A percentile compares a stretch with the other conserved stretches of the same genome.
Conservation (phyloP, 2,888 invertebrate species). For the Loripinus fragilis region DNA sequence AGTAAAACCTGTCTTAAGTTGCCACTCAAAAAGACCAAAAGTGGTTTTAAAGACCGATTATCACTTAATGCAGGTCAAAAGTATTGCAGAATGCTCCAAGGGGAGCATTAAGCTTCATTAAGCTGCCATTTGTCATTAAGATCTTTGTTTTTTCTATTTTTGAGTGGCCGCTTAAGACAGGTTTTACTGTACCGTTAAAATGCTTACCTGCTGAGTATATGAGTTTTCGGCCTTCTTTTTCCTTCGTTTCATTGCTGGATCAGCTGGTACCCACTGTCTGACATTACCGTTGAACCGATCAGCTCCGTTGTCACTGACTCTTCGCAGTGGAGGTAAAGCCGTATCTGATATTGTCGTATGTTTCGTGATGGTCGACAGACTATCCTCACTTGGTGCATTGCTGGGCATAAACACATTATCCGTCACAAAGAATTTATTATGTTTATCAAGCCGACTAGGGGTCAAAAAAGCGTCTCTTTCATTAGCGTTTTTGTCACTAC, state of each 20-base stretch:
- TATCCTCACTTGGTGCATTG: slow-evolving; percentile 69
- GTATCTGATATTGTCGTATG: slow-evolving; percentile 56
- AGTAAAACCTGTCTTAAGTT: no score
- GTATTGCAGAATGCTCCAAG: no score
- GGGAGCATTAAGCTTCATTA: no score
- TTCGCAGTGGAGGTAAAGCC: slow-evolving; percentile 52
- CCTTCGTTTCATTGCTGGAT: slow-evolving; percentile 39
- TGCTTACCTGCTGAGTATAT: slow-evolving; percentile 60
- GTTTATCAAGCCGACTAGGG: slow-evolving; percentile 78
- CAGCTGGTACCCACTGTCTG: slow-evolving; percentile 58
- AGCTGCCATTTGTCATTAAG: no score
- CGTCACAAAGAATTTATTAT: slow-evolving; percentile 72
- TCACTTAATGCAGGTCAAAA: no score
- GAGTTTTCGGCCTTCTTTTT: slow-evolving; percentile 48
- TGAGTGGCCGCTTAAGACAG: no score
- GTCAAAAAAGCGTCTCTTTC: slow-evolving; percentile 68
- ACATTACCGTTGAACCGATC: slow-evolving; percentile 42
- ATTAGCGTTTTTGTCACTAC: slow-evolving; percentile 44
- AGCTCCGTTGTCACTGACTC: slow-evolving; percentile 33
- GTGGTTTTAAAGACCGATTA: no score
- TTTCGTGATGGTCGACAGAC: slow-evolving; percentile 68
- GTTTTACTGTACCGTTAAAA: no score
- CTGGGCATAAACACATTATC: slow-evolving; percentile 53
- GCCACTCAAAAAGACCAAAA: no score
- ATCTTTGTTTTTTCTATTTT: no score